Conservation (phyloP, 1,140 invertebrate genomes). For the Adoxophyes honmai region DNA sequence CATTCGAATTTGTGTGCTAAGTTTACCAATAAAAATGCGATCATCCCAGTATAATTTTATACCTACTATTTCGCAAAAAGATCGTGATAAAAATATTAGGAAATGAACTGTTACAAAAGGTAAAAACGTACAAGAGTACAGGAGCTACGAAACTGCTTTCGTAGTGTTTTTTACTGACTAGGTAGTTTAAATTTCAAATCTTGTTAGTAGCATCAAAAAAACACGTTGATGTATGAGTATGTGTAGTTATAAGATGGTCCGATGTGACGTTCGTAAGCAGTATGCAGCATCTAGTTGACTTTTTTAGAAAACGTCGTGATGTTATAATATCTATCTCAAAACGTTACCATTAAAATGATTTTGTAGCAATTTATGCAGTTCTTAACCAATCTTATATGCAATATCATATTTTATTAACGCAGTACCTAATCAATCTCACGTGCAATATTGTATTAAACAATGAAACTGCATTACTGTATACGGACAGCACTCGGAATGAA, state of each 20-base stretch:
- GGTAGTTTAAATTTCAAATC: background rate
- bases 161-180: too few species aligned
- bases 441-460: background rate
- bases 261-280: constrained; percentile 24
- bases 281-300: too few species aligned
- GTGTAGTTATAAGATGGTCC: constrained; percentile 27
- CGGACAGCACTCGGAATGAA: constrained; percentile 33
- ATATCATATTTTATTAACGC: too few species aligned
- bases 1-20: too few species aligned
- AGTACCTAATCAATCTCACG: background rate
- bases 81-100: background rate
- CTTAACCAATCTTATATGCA: too few species aligned
- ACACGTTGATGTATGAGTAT: constrained; percentile 40
- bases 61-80: too few species aligned
- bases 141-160: background rate
- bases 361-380: too few species aligned
- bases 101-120: background rate
- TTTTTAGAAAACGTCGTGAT: too few species aligned
- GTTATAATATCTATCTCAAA: too few species aligned
- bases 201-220: constrained; percentile 37
- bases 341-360: too few species aligned
- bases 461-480: constrained; percentile 18
- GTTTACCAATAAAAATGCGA: background rate
- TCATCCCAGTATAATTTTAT: background rate
- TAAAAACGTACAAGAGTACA: background rate